These are phyloP conservation scores for Macrosoma leucophasiata DNA, from an alignment of 2,888 invertebrate genomes.

Conservation along the genomic window DNA sequence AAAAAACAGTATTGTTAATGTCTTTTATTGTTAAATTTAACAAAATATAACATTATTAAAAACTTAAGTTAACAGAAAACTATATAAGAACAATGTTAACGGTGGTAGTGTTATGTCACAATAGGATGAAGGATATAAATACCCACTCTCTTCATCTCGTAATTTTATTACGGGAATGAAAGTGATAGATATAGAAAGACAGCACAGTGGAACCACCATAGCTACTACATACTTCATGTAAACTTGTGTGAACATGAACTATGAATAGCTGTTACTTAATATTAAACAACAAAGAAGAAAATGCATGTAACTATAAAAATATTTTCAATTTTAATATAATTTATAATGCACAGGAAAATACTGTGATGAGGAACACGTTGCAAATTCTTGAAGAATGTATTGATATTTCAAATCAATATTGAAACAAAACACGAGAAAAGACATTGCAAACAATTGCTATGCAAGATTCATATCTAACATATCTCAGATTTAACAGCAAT, in stretches of 20 bases:
- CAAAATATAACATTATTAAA: constrained; percentile 66
- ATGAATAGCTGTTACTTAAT: constrained; percentile 40
- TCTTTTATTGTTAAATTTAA: constrained; percentile 73
- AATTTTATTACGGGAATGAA: constrained; percentile 60
- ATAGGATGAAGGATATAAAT: constrained; percentile 22
- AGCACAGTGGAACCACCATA: constrained; percentile 32
- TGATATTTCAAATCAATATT: too few species aligned
- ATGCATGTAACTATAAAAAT: constrained; percentile 39
- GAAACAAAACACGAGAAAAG: too few species aligned
- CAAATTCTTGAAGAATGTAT: too few species aligned
- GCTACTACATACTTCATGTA: constrained; percentile 55
- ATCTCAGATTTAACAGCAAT: too few species aligned
- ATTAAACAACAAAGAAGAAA: constrained; percentile 29
- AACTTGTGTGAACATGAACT: constrained; percentile 38
- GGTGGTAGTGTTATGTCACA: constrained; percentile 37
- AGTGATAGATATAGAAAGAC: constrained; percentile 26
- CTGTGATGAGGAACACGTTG: too few species aligned
- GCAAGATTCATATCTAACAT: too few species aligned
- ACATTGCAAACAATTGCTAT: too few species aligned
- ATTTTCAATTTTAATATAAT: constrained; percentile 10
- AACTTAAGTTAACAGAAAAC: constrained; percentile 54
- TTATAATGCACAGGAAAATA: too few species aligned
- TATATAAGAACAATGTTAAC: constrained; percentile 40
- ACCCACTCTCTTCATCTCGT: constrained; percentile 45
- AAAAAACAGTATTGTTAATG: constrained; percentile 37